Evolutionary conservation across 2,113 vertebrate genomes (phyloP), one percentile per base, ranked within the genome.

Genomic region (Aleadryas rufinucha): DNA sequence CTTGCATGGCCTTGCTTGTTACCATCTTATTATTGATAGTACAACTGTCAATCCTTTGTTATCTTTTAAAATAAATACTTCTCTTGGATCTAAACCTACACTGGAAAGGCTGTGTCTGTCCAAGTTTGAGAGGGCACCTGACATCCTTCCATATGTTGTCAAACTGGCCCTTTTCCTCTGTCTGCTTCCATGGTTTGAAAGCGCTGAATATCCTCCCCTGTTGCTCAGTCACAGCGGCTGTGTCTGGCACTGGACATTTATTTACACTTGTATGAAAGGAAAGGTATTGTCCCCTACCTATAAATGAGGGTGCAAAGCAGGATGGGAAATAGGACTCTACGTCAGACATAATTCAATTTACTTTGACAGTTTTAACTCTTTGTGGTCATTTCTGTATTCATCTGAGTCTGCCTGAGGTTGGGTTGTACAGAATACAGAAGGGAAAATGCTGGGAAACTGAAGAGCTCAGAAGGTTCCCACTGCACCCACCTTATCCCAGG

Each of bases 61-160:
- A 56, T 87, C 64, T 90, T 87, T 82, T 45, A 95, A 95, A 95
- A 70, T 82, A 94, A 93, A 89, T 63, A 87, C 90, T 95, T 85
- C 22, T 84, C 74, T 79, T 90, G 92, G 45, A 79, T 49, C 77
- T 75, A 90, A 82, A 87, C 56, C 61, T 72, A 7, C 2, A 0
- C n/a, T 81, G 71, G 50, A 91, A 92, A 88, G 63, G 13, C 44
- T 66, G 27, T 35, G 33, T 84, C 30, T 89, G 92, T 91, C 49
- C 87, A 61, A 63, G 45, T 63, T 68, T 63, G 50, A 89, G 80
- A 57, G 53, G 56, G 37, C 23, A 91, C 54, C 49, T 94, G 89
- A 91, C 41, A 89, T 14, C 11, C 20, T 87, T 64, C 53, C 42
- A 22, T 52, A 26, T 42, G 31, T 45, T 64, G 60, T 84, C 44